Evolutionary conservation across 2,888 invertebrate species (phyloP).

Genomic region (Schrankia costaestrigalis): DNA sequence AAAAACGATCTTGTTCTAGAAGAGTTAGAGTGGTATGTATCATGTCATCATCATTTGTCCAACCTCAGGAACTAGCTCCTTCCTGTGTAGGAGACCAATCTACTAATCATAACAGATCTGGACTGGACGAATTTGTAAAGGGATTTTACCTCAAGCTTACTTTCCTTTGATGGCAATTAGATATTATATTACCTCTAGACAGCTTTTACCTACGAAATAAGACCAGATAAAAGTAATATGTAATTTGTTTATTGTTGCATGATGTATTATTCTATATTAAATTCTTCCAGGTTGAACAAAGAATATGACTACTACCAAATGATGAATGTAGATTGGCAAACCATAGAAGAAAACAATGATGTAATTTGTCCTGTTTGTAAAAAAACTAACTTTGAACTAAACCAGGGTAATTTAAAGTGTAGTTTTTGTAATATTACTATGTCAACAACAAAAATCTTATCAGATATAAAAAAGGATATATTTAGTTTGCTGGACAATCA

Average conservation of each 20-base stretch:
- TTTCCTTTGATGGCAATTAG: too few relatives aligned
- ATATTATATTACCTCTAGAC: too few relatives aligned
- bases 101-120: too few relatives aligned
- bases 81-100: too few relatives aligned
- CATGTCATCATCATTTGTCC: neutral
- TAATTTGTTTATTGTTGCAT: too few relatives aligned
- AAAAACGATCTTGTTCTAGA: constrained; percentile 66
- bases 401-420: constrained; percentile 41
- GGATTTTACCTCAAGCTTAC: too few relatives aligned
- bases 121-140: too few relatives aligned
- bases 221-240: too few relatives aligned
- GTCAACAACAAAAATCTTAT: constrained; percentile 44
- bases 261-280: too few relatives aligned
- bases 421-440: constrained; percentile 56
- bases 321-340: constrained; percentile 63
- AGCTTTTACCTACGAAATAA: too few relatives aligned
- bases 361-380: constrained; percentile 79
- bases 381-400: constrained; percentile 51
- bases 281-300: constrained; percentile 62
- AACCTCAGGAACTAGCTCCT: too few relatives aligned
- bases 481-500: constrained; percentile 52
- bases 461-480: constrained; percentile 51
- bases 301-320: constrained; percentile 67
- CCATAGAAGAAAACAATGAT: constrained; percentile 53
- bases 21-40: constrained; percentile 61